Percentiles rank a stretch among this genome's conserved stretches.
phyloP scores from a whole-genome alignment of 2,888 invertebrate species.

The Morpho deidamia region DNA sequence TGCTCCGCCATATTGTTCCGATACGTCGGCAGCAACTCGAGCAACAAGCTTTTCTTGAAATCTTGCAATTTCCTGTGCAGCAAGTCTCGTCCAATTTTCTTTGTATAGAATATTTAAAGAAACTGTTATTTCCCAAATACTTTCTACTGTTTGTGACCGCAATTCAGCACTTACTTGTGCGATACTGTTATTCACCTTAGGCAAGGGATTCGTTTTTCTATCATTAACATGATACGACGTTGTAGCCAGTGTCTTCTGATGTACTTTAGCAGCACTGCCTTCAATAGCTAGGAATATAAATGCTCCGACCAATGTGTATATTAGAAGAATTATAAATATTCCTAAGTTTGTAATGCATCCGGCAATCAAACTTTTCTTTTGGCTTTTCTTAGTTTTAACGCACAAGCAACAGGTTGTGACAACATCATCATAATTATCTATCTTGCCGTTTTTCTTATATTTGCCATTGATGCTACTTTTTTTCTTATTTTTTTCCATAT shows the following conservation, averaged over 20 bases:
- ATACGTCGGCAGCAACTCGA: slow-evolving; percentile 86
- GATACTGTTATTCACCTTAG: slow-evolving; percentile 58
- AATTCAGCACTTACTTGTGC: slow-evolving; percentile 66
- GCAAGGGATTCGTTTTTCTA: slow-evolving; percentile 48
- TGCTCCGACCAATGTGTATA: slow-evolving; percentile 85
- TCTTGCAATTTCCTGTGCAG: slow-evolving; percentile 82
- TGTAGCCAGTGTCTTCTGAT: slow-evolving; percentile 70
- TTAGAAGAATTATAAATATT: slow-evolving; percentile 88
- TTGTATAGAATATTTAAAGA: slow-evolving; percentile 92
- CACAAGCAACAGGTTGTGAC: slow-evolving; percentile 70
- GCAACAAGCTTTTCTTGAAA: slow-evolving; percentile 91
- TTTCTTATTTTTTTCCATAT: slow-evolving; percentile 70
- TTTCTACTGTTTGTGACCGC: slow-evolving; percentile 85
- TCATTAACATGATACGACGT: slow-evolving; percentile 66
- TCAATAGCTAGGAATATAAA: slow-evolving; percentile 92
- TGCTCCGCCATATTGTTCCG: slow-evolving; percentile 71
- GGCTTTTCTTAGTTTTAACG: slow-evolving; percentile 67
- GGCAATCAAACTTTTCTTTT: slow-evolving; percentile 73
- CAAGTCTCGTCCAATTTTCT: slow-evolving; percentile 93
- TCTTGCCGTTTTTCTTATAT: slow-evolving; percentile 65
- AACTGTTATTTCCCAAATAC: slow-evolving; percentile 94
- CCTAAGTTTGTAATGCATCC: slow-evolving; percentile 89
- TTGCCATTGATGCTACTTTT: slow-evolving; percentile 67
- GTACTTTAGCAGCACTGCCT: slow-evolving; percentile 78
- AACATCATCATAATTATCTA: slow-evolving; percentile 60